Base-by-base conservation (phyloP, 2,888 invertebrate genomes). In the Eupithecia centaureata region DNA sequence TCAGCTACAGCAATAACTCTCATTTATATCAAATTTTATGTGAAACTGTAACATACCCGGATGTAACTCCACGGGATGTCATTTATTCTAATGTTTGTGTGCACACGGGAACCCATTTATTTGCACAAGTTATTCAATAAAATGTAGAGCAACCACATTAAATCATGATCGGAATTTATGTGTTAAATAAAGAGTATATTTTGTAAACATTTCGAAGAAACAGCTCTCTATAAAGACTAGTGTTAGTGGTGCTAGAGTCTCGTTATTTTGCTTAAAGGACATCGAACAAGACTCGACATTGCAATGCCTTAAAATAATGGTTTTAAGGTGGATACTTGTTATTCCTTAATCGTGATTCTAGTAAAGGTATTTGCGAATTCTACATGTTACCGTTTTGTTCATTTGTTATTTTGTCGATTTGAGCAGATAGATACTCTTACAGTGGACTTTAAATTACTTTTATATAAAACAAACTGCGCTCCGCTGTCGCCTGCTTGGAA, bases 221-320 rank as follows among this genome's bases (percentile, higher is more conserved):
- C 58, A 51, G 62, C 2, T 58, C 15, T 51, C 64, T 38, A 72
- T 74, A 71, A 72, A 74, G 51, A 47, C 33, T 61, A 54, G 47
- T 72, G 64, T 72, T 72, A 61, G 71, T 71, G 67, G 67, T 61
- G 51, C n/a, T 33, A 65, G 66, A 63, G 47, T 35, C 70, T 68
- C 73, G 61, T 73, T 67, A 62, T 47, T 61, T 70, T 56, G 56
- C 58, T 33, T 51, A 66, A 73, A 65, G 42, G 73, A 70, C 70
- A 59, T 42, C 63, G 38, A 59, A 73, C 73, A 73, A 47, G 71
- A 33, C 58, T 54, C 42, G n/a, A n/a, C n/a, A n/a, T n/a, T n/a
- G n/a, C n/a, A n/a, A n/a, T 58, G 3, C 28, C 30, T 72, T 68
- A 68, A 70, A 47, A 67, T 47, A 4, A 59, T 42, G 27, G 71